A percentile compares a stretch with the other conserved stretches of the same genome.
Conservation (phyloP, 2,888 invertebrate genomes). For the Chironomus tentans region DNA sequence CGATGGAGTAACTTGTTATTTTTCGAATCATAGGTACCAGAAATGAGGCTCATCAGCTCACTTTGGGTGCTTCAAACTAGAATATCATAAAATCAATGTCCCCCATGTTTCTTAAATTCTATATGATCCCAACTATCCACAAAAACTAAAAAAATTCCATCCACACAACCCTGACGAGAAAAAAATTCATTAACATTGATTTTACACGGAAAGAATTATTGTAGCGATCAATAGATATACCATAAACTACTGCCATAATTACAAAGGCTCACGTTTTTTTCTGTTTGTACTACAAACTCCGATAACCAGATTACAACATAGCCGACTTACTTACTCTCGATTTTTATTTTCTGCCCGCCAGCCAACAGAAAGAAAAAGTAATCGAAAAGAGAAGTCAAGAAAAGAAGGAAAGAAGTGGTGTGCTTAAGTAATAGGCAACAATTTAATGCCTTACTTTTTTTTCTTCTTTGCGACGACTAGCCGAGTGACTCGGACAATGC, state of each 20-base stretch:
- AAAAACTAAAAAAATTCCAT: too few species aligned
- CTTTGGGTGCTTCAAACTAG: too few species aligned
- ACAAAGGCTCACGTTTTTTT: background rate
- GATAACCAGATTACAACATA: conserved; percentile 6
- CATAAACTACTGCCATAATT: background rate
- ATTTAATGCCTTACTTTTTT: background rate
- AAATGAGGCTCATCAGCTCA: too few species aligned
- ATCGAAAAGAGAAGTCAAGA: background rate
- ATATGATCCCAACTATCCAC: too few species aligned
- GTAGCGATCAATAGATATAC: background rate
- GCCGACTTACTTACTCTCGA: background rate
- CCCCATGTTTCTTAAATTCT: too few species aligned
- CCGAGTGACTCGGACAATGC: conserved; percentile 8
- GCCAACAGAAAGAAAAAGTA: too few species aligned
- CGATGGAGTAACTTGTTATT: too few species aligned
- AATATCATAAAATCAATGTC: too few species aligned
- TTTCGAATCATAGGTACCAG: too few species aligned
- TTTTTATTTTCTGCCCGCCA: background rate
- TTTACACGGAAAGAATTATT: background rate
- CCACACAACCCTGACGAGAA: too few species aligned
- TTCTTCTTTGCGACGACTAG: background rate
- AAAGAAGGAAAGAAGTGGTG: background rate
- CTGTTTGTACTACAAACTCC: background rate
- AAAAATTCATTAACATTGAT: background rate
- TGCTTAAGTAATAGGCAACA: background rate